These are phyloP conservation scores for Bombylius major DNA, from an alignment of 2,888 invertebrate species.

Conservation along the genomic window DNA sequence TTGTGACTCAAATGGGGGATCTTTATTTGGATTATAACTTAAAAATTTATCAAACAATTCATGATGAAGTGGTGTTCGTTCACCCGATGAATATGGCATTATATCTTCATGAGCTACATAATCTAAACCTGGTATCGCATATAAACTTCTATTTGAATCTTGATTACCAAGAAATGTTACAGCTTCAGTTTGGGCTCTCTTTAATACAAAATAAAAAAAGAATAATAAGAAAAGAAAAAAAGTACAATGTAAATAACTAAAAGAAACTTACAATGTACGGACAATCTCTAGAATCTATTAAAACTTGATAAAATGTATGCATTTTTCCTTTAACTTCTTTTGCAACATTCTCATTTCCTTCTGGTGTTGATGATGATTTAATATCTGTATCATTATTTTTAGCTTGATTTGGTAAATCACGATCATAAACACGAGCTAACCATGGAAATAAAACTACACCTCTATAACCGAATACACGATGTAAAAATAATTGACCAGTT, in stretches of 20 bases:
- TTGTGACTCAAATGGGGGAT: slow-evolving; percentile 77
- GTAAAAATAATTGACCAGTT: slow-evolving; percentile 90
- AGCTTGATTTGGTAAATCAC: slow-evolving; percentile 66
- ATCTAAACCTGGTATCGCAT: slow-evolving; percentile 94
- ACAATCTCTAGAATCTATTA: slow-evolving; percentile 94
- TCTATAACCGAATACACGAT: slow-evolving; percentile 92
- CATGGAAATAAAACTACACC: slow-evolving; percentile 96
- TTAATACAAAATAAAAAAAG: slow-evolving; percentile 3
- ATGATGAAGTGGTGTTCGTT: slow-evolving; percentile 81
- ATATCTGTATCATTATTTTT: slow-evolving; percentile 24
- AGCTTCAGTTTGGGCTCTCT: slow-evolving; percentile 95
- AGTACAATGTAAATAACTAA: neutral
- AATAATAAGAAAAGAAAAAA: neutral
- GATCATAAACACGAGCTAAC: slow-evolving; percentile 88
- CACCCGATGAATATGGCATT: slow-evolving; percentile 82
- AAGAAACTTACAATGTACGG: slow-evolving; percentile 56
- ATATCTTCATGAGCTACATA: slow-evolving; percentile 98
- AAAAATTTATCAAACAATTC: slow-evolving; percentile 95
- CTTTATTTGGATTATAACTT: slow-evolving; percentile 58
- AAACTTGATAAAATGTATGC: slow-evolving; percentile 93
- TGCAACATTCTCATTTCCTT: slow-evolving; percentile 39
- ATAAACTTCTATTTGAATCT: slow-evolving; percentile 85
- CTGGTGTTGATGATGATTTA: slow-evolving; percentile 14
- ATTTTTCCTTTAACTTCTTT: slow-evolving; percentile 84
- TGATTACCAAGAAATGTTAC: slow-evolving; percentile 95